Evolutionary conservation across 1,140 invertebrate genomes (phyloP).

Genomic region (Hermatobates lingyangjiaoensis): DNA sequence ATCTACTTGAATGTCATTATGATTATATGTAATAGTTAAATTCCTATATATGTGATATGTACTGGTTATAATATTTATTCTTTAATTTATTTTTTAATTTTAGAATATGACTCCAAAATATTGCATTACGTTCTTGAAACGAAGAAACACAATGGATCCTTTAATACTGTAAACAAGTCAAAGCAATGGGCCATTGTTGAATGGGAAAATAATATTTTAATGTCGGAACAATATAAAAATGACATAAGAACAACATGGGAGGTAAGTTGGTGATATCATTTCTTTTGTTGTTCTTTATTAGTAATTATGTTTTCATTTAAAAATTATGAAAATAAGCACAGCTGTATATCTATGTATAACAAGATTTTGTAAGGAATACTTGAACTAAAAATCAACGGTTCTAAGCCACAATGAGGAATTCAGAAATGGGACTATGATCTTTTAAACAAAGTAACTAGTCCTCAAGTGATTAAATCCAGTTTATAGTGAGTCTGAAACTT

Average conservation of each 20-base stretch:
- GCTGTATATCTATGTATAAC: no score
- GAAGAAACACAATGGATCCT: neutral
- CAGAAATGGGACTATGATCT: no score
- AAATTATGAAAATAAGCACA: no score
- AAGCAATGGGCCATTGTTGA: neutral
- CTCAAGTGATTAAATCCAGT: no score
- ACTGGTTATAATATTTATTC: slow-evolving; percentile 1
- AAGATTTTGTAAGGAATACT: no score
- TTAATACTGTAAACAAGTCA: no score
- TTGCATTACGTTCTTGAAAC: slow-evolving; percentile 1
- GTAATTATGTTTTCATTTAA: neutral
- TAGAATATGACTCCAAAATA: slow-evolving; percentile 6
- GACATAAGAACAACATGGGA: slow-evolving; percentile 1
- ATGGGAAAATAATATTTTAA: slow-evolving; percentile 4
- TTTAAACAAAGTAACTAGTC: no score
- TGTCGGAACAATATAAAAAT: neutral
- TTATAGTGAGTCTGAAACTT: no score
- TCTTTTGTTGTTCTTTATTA: neutral
- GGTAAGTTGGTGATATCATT: neutral
- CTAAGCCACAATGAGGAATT: no score
- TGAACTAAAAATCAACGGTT: no score
- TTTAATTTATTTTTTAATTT: neutral
- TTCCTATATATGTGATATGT: neutral
- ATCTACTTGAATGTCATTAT: no score
- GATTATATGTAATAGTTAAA: no score